Evolutionary conservation across 2,888 invertebrate genomes (phyloP), one percentile per base, ranked within the genome.

Genomic region (Orthonevra nobilis): DNA sequence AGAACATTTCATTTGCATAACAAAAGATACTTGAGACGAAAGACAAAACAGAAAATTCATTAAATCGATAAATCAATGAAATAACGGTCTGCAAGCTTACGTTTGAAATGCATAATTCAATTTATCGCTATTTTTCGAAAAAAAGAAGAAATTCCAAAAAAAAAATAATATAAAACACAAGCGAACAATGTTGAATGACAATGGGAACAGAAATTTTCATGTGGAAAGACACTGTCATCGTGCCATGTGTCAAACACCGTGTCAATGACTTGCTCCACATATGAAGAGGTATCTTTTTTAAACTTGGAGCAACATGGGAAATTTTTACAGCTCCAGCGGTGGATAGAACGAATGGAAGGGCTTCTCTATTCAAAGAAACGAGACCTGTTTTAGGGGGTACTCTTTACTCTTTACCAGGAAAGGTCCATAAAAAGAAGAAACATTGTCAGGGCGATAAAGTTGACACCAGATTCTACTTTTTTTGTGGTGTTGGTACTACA

Each of bases 201-300:
- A 63, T 26, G 68, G 23, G 26, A 66, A 30, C 5, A 17, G 19
- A 9, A n/a, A 15, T 26, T 14, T 34, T 19, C 14, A 30, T 34
- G 17, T n/a, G 36, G 46, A 52, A 23, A 36, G 52, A 20, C 40
- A 30, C 50, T 52, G 42, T 52, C 63, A 42, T 17, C 48, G 32
- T 15, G 10, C 23, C 30, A 19, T 77, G 70, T 66, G 60, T 77
- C 75, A 64, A 30, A 63, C 58, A 61, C 34, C 60, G 56, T 77
- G 75, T 77, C 75, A 77, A 64, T 77, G 75, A 77, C 75, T 77
- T 70, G 75, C 75, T 77, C 75, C 15, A 77, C 75, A 70, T 75
- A 68, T 30, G 46, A 5, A 2, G 38, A 20, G 14, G 44, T n/a
- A n/a, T n/a, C n/a, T n/a, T n/a, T n/a, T n/a, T n/a, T n/a, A n/a